Base-by-base conservation (phyloP, 2,113 vertebrate species). In the Aldabrachelys gigantea region DNA sequence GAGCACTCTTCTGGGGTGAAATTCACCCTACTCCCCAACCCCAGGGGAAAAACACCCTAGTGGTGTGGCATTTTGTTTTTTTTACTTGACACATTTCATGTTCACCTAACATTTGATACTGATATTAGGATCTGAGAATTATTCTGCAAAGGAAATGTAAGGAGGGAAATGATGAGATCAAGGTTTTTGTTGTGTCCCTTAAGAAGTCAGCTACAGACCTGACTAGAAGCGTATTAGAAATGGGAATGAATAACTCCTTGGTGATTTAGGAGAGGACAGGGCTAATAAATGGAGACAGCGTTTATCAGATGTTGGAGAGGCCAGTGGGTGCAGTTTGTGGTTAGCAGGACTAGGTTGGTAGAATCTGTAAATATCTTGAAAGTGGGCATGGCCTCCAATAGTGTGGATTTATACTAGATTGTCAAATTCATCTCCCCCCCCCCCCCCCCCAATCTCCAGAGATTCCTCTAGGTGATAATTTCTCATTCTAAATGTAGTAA, bases 71-170 rank as follows among this genome's bases (percentile, higher is more conserved):
- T 0, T 38, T 6, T 29, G 13, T 5, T 17, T 52, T 78, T 25
- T 19, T 47, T 19, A 3, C 14, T 35, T 21, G 0, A 50, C 54
- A 14, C 3, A 12, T 53, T 38, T 0, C 0, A 54, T 56, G 6
- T 3, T n/a, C 65, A 38, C 59, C 6, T 62, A 38, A 72, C 65
- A 72, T 72, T 72, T 38, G 65, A 21, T 17, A n/a, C 35, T 4
- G 31, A 21, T 29, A n/a, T 53, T 53, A 54, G 53, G 8, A 21
- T 54, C 53, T 22, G 22, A 54, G 21, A 21, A 54, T 21, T 22
- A 54, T 22, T 72, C 65, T 72, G n/a, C 17, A 72, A 38, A 72
- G 35, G 65, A 72, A n/a, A 38, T 4, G 9, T 22, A 72, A 72
- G 65, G 38, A 38, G n/a, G n/a, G 19, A 72, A n/a, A 19, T 11